Evolutionary conservation across 2,113 vertebrate genomes (phyloP), one percentile per base, ranked within the genome.

Genomic region (Phalacrocorax brasilianus): DNA sequence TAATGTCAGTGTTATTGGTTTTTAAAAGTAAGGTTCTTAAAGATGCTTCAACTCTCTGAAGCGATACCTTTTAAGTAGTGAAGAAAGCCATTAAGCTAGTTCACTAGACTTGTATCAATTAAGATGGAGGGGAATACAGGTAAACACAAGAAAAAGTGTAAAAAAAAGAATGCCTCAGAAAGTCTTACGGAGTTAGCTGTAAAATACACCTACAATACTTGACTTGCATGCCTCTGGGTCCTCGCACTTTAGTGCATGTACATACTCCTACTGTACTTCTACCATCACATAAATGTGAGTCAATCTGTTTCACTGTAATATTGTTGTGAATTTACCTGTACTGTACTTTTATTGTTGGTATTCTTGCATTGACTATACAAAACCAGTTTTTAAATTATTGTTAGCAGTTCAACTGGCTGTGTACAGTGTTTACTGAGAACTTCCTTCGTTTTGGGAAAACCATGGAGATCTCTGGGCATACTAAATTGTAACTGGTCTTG

Each of bases 191-290:
- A 97, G 96, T 97, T 98, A 97, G 80, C 96, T 98, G 98, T 99
- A 97, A 97, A 98, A 93, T 97, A 98, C 97, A 98, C 98, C 96
- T 96, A 84, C 79, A 81, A 97, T 98, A 97, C 98, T 98, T 92
- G 92, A 97, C 97, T 97, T 98, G 99, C 99, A 99, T 99, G 98
- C 98, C 98, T 98, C 98, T 97, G 97, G 97, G 98, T 99, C 98
- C 97, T 98, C 98, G 99, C 99, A 98, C 98, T 98, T 98, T 98
- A 98, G 99, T 99, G 98, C 99, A 99, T 99, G 99, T 99, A 98
- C 97, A 99, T 98, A 98, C 79, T 95, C 98, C 98, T 98, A 95
- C 98, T 96, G 98, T 98, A 97, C 93, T 97, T 95, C 85, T 92
- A 93, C 98, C 97, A 94, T 97, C 96, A 91, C 97, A 82, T 97